These are phyloP conservation scores for Alethe castanea DNA, from an alignment of 2,113 vertebrate genomes.

Conservation along the genomic window DNA sequence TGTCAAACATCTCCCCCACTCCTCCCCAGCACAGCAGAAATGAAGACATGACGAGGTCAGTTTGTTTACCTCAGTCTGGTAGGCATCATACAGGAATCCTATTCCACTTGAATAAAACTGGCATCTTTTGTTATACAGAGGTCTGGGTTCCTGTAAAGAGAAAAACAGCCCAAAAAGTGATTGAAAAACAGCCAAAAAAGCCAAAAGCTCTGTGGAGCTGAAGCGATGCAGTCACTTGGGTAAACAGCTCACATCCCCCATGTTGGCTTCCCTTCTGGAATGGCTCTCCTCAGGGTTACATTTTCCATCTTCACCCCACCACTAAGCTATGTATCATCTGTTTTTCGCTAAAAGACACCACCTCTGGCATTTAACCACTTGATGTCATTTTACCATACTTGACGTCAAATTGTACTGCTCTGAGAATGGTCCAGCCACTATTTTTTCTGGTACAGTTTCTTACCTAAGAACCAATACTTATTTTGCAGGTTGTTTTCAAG, in stretches of 20 bases:
- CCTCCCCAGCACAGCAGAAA: not conserved
- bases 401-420: not conserved
- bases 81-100: conserved; percentile 81
- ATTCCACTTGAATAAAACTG: conserved; percentile 81
- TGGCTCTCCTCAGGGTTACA: not conserved
- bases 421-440: not conserved
- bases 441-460: not conserved
- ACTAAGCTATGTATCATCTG: not conserved
- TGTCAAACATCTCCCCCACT: not conserved
- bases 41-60: accelerated
- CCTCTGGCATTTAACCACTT: not conserved
- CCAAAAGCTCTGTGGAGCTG: not conserved
- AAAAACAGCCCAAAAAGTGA: not conserved
- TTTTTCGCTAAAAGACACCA: not conserved
- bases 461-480: not conserved
- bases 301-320: not conserved
- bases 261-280: not conserved
- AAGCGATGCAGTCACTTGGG: not conserved
- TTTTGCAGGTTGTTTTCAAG: not conserved
- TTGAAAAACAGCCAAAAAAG: not conserved
- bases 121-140: conserved; percentile 83
- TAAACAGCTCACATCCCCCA: accelerated
- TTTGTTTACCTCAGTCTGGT: conserved; percentile 85
- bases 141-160: conserved; percentile 81
- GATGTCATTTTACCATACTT: not conserved